Conservation (phyloP, 2,113 vertebrate genomes). For the Beaufortia kweichowensis region DNA sequence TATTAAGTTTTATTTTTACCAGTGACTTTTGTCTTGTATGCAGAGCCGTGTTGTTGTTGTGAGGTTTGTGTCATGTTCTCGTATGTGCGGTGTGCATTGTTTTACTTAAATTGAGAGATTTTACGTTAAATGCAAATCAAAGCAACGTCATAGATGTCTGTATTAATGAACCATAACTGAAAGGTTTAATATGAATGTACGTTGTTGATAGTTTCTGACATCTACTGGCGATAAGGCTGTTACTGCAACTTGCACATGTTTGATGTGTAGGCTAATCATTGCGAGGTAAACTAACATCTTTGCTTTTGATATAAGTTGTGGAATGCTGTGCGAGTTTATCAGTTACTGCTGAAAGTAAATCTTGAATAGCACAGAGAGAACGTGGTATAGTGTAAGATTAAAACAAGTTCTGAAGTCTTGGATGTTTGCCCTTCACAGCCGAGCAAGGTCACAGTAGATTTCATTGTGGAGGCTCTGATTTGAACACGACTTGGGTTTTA, state of each 20-base stretch:
- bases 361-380: background rate
- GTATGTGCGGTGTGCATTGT: too few species aligned
- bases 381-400: too few species aligned
- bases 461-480: conserved; percentile 41
- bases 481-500: conserved; percentile 57
- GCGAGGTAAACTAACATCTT: background rate
- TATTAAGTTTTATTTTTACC: too few species aligned
- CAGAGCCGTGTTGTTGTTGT: too few species aligned
- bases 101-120: too few species aligned
- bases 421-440: conserved; percentile 36
- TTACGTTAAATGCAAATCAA: too few species aligned
- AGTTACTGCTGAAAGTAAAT: background rate
- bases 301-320: background rate
- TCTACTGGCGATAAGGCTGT: background rate
- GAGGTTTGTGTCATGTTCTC: too few species aligned
- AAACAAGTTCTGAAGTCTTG: background rate
- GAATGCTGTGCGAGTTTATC: background rate
- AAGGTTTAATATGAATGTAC: background rate
- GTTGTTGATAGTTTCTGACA: conserved; percentile 9
- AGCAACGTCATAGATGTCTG: too few species aligned
- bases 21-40: too few species aligned
- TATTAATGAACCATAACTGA: background rate
- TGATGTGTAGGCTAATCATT: background rate
- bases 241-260: conserved; percentile 1
- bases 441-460: conserved; percentile 65